phyloP scores from a whole-genome alignment of 2,113 vertebrate species.

The Pollimyrus isidori region DNA sequence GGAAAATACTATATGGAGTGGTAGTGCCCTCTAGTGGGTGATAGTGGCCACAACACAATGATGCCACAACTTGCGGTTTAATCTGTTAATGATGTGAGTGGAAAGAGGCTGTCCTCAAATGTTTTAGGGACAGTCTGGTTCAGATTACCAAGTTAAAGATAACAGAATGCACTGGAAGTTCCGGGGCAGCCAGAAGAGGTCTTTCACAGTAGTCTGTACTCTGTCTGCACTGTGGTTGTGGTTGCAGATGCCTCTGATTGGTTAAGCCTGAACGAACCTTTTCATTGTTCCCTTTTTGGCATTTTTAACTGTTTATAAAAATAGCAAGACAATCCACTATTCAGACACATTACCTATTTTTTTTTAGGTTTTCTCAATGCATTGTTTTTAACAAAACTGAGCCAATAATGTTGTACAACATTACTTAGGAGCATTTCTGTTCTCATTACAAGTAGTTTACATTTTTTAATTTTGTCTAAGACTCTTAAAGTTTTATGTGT shows the following conservation, averaged over 20 bases:
- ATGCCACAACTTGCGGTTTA: background rate
- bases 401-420: background rate
- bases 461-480: background rate
- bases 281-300: background rate
- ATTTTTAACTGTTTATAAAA: background rate
- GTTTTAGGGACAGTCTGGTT: background rate
- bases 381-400: background rate
- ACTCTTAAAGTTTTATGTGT: background rate
- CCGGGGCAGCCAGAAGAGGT: background rate
- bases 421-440: background rate
- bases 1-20: background rate
- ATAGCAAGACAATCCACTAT: background rate
- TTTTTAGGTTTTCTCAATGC: background rate
- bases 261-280: background rate
- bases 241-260: background rate
- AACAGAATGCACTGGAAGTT: background rate
- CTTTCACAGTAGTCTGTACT: background rate
- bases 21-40: background rate
- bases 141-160: background rate
- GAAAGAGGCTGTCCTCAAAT: background rate
- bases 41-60: background rate
- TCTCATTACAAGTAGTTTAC: background rate
- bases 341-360: background rate
- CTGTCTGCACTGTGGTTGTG: background rate
- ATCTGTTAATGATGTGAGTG: background rate